A percentile compares a stretch with the other conserved stretches of the same genome.
Conservation (phyloP, 2,797 vertebrate genomes). For the Myoxocephalus aenaeus region DNA sequence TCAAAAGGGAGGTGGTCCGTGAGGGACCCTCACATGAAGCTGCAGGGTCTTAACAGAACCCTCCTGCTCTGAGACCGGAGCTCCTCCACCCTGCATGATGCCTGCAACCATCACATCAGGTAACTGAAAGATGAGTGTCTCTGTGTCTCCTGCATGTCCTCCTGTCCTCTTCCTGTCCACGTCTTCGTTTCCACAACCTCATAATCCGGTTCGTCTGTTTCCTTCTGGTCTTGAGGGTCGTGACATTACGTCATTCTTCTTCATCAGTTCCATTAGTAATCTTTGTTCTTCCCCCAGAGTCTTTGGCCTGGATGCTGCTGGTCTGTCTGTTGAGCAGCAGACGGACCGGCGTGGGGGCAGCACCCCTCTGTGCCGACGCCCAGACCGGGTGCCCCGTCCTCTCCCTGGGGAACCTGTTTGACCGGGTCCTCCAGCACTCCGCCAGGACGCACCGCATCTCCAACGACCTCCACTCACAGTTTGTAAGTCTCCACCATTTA, state of each 20-base stretch:
- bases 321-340: constrained; percentile 68
- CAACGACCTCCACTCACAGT: constrained; percentile 83
- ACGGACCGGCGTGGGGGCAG: constrained; percentile 43
- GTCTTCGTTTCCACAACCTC: neutral
- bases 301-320: constrained; percentile 58
- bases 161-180: neutral
- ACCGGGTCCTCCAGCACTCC: constrained; percentile 87
- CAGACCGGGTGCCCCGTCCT: constrained; percentile 72
- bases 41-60: constrained; percentile 8
- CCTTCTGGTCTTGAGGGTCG: neutral
- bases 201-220: neutral
- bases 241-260: neutral
- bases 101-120: constrained; percentile 56
- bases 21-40: constrained; percentile 39
- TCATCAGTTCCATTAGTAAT: too few relatives aligned
- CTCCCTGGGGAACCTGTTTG: constrained; percentile 84
- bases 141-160: neutral
- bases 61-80: constrained; percentile 5
- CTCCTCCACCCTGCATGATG: constrained; percentile 51
- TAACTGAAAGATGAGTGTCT: constrained; percentile 9
- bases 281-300: constrained; percentile 24
- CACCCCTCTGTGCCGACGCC: constrained; percentile 68
- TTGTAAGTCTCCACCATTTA: constrained; percentile 73
- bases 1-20: constrained; percentile 20
- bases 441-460: constrained; percentile 85